Evolutionary conservation across 1,140 invertebrate species (phyloP), one percentile per base, ranked within the genome.

Genomic region (Phymastichus coffea): DNA sequence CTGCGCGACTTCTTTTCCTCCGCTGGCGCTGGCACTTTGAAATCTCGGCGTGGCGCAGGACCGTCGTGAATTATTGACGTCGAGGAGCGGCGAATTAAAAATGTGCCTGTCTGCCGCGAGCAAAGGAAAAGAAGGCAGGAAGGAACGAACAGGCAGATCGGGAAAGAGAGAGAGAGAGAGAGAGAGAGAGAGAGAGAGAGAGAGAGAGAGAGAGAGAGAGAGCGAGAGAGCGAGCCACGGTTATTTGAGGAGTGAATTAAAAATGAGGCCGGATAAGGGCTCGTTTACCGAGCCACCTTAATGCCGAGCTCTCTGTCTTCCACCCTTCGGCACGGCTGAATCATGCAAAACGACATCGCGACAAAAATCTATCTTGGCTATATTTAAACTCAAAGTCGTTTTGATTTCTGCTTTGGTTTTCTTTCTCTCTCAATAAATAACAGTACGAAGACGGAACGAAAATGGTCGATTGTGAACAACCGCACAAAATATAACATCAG

Each of bases 221-320:
- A 47, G 38, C 56, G 47, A 65, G 67, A 66, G 62, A 57, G 56
- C 49, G 63, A 63, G 66, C 54, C 61, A 63, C 63, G 57, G 43
- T 72, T 76, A 75, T 79, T 78, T 77, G 74, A 67, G 64, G 66
- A 71, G 61, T 76, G 75, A 79, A 78, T 78, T 75, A 77, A 77
- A 75, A 78, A 79, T 77, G 74, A 78, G 70, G 33, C 59, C 49
- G 74, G 66, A 76, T 75, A 70, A 73, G 69, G 73, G 63, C 61
- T 66, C 64, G 59, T 60, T 57, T 57, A 57, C 56, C 35, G 69
- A 59, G 63, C 67, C 65, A 64, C 66, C 70, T 73, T 77, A 76
- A 74, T 72, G 71, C 19, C 46, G 66, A 71, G 66, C 61, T 44
- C 19, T 53, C 44, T 33, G 6, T 6, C 28, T 33, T 12, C 12